These are phyloP conservation scores for Neotoxoptera formosana DNA, from an alignment of 1,140 invertebrate genomes.

Conservation along the genomic window DNA sequence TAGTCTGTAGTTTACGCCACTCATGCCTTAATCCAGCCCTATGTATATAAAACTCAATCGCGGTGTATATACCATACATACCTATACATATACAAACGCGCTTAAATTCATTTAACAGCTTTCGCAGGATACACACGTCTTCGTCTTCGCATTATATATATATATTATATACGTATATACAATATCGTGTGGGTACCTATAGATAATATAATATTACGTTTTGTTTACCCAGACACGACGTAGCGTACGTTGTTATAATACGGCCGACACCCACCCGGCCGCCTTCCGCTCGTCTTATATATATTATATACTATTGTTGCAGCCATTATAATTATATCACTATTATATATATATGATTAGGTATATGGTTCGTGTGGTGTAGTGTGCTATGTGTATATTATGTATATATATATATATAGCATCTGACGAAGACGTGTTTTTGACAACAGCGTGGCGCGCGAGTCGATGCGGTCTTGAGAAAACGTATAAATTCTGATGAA, in stretches of 20 bases:
- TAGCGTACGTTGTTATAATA: background rate
- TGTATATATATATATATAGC: no score
- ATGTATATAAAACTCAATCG: background rate
- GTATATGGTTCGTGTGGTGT: background rate
- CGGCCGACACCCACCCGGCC: background rate
- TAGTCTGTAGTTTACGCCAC: background rate
- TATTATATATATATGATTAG: background rate
- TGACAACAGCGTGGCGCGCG: background rate
- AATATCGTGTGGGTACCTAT: background rate
- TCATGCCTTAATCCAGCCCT: background rate
- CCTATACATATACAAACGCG: background rate
- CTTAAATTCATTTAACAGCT: background rate
- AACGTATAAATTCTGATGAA: background rate
- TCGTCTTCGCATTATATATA: background rate
- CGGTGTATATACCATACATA: background rate
- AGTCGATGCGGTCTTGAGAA: background rate
- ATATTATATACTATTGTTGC: background rate
- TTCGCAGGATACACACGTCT: background rate
- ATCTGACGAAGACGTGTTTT: background rate
- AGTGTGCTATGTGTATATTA: background rate
- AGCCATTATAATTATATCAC: background rate
- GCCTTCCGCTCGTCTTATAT: background rate
- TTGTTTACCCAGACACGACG: background rate
- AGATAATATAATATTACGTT: background rate
- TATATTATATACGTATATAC: no score